phyloP scores from a whole-genome alignment of 2,797 vertebrate genomes.

The Cottoperca gobio region DNA sequence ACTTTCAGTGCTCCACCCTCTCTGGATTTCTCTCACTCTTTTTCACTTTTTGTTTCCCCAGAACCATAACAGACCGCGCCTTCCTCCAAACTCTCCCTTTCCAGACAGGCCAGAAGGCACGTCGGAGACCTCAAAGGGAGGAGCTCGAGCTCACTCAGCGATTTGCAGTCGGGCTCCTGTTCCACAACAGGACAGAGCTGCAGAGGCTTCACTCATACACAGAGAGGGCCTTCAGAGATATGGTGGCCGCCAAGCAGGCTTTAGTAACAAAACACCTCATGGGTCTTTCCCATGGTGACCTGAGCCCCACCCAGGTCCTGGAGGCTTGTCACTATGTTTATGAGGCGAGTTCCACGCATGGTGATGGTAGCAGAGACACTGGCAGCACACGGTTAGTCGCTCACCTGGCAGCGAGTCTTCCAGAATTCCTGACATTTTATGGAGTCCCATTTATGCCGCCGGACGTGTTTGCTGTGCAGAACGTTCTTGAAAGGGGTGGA shows the following conservation, averaged over 20 bases:
- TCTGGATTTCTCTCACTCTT: slow-evolving; percentile 1
- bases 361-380: slow-evolving; percentile 57
- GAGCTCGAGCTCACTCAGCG: slow-evolving; percentile 87
- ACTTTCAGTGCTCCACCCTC: neutral
- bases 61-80: slow-evolving; percentile 59
- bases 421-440: slow-evolving; percentile 84
- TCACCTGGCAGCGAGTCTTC: slow-evolving; percentile 82
- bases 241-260: slow-evolving; percentile 75
- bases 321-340: slow-evolving; percentile 89
- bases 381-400: slow-evolving; percentile 38
- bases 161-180: slow-evolving; percentile 88
- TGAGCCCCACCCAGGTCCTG: slow-evolving; percentile 84
- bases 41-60: slow-evolving; percentile 35
- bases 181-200: slow-evolving; percentile 70
- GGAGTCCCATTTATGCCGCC: slow-evolving; percentile 84
- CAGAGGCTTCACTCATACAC: slow-evolving; percentile 58
- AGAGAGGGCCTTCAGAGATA: slow-evolving; percentile 36
- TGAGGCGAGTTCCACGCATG: slow-evolving; percentile 71
- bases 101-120: slow-evolving; percentile 79
- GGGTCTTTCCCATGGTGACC: slow-evolving; percentile 74
- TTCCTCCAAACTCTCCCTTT: slow-evolving; percentile 82
- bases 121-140: slow-evolving; percentile 85
- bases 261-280: slow-evolving; percentile 81
- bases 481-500: slow-evolving; percentile 76
- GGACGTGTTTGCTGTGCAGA: slow-evolving; percentile 84